Base-by-base conservation (phyloP, 1,140 invertebrate genomes). In the Nephotettix cincticeps region DNA sequence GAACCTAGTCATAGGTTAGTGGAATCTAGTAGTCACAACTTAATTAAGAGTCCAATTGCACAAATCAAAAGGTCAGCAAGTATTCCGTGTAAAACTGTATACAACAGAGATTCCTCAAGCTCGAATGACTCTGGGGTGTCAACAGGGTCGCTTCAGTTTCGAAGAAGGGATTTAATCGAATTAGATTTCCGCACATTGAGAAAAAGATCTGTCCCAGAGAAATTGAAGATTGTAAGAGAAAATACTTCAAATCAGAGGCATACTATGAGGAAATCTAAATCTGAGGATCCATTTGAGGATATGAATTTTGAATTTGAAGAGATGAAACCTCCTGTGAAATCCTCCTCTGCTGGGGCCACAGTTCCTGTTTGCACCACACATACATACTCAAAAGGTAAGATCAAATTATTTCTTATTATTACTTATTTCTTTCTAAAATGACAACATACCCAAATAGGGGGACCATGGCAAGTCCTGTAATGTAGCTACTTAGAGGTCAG, bases 101-200 rank as follows among this genome's bases (percentile, higher is more conserved):
- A 68, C 69, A 93, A 94, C 76, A 81, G 92, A 61, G 92, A 93
- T 76, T 93, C 92, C 0, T 92, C 91, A 1, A 92, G 91, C 78
- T 93, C 91, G 21, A 93, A 93, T 75, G 93, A 94, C 80, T 93
- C 91, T 0, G 93, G 92, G 11, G 91, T 94, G 0, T 91, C 89
- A 0, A 89, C 88, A 4, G 89, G 88, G 32, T 90, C 89, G 0
- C 78, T 90, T 47, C 88, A 86, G 75, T 87, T 89, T 71, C 81
- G 85, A 40, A 86, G 82, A 17, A 82, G 81, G 9, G 88, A 89
- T 73, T 80, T 81, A 23, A 80, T 80, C 69, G 61, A 72, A 61
- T 66, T 80, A 27, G 72, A 51, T 51, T 51, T 51, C n/a, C 4
- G 21, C n/a, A 9, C 36, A 17, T 19, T n/a, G 14, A 51, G 47